Percentiles rank a stretch among this genome's conserved stretches.
Conservation (phyloP, 2,888 invertebrate genomes). For the Tenthredo mesomela region DNA sequence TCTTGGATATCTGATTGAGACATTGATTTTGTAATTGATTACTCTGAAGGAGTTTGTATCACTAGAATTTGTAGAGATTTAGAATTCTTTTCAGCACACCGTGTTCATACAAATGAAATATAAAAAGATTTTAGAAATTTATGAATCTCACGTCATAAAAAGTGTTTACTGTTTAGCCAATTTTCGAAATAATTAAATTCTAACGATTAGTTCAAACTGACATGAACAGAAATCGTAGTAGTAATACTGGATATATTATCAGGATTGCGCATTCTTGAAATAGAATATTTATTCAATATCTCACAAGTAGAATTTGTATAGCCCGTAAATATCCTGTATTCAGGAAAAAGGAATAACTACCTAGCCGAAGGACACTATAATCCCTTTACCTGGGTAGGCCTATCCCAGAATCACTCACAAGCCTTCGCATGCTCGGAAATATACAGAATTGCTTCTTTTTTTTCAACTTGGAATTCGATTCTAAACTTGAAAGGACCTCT, state of each 20-base stretch:
- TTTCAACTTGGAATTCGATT: too few relatives aligned
- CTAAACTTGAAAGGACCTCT: too few relatives aligned
- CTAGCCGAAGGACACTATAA: not conserved
- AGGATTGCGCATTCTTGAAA: not conserved
- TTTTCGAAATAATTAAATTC: not conserved
- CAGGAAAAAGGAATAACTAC: not conserved
- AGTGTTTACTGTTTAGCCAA: not conserved
- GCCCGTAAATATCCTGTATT: not conserved
- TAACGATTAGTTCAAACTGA: not conserved
- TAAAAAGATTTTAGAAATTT: not conserved
- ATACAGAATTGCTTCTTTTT: too few relatives aligned
- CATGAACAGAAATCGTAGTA: not conserved
- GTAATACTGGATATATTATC: not conserved
- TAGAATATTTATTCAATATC: not conserved
- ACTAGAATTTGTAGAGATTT: not conserved
- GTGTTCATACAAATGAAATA: not conserved
- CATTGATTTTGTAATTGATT: not conserved
- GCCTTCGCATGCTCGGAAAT: not conserved
- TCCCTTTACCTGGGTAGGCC: not conserved
- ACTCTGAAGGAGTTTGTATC: not conserved
- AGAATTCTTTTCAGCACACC: not conserved
- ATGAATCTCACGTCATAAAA: not conserved
- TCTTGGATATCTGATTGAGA: not conserved
- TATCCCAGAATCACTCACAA: not conserved
- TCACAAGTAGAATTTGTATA: not conserved